phyloP scores from a whole-genome alignment of 2,113 vertebrate genomes.

The Aleadryas rufinucha region DNA sequence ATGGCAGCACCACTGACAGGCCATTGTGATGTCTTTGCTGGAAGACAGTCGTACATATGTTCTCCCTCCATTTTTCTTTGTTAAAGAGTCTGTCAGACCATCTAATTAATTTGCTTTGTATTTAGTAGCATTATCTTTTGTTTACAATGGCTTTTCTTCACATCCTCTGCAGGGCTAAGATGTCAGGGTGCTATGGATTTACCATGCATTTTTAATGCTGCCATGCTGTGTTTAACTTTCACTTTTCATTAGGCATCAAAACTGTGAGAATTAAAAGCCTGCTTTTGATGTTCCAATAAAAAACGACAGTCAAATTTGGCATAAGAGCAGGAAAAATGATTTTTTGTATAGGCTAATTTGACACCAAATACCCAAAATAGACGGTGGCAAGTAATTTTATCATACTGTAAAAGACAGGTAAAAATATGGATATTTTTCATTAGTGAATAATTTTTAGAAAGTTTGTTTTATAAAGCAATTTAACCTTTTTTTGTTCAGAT shows the following conservation, averaged over 20 bases:
- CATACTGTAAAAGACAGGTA: neutral
- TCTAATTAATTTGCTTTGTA: slow-evolving; percentile 56
- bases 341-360: slow-evolving; percentile 45
- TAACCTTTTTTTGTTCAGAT: neutral
- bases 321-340: slow-evolving; percentile 64
- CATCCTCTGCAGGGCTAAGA: slow-evolving; percentile 64
- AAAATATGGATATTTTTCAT: neutral
- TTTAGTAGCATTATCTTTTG: slow-evolving; percentile 59
- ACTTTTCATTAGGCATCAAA: slow-evolving; percentile 81
- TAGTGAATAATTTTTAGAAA: neutral
- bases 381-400: neutral
- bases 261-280: slow-evolving; percentile 78
- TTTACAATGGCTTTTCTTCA: slow-evolving; percentile 66
- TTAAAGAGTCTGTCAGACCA: slow-evolving; percentile 43
- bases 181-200: slow-evolving; percentile 69
- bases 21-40: neutral
- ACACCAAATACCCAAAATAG: slow-evolving; percentile 39
- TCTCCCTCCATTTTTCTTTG: slow-evolving; percentile 41
- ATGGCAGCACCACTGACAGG: neutral
- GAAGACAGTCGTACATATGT: neutral
- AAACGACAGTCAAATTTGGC: slow-evolving; percentile 74
- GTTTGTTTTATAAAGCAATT: neutral
- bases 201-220: slow-evolving; percentile 74
- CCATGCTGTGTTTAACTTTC: slow-evolving; percentile 82
- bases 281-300: slow-evolving; percentile 77